These are phyloP conservation scores for Pedetes capensis DNA, from an alignment of 2,113 vertebrate genomes.

Conservation along the genomic window DNA sequence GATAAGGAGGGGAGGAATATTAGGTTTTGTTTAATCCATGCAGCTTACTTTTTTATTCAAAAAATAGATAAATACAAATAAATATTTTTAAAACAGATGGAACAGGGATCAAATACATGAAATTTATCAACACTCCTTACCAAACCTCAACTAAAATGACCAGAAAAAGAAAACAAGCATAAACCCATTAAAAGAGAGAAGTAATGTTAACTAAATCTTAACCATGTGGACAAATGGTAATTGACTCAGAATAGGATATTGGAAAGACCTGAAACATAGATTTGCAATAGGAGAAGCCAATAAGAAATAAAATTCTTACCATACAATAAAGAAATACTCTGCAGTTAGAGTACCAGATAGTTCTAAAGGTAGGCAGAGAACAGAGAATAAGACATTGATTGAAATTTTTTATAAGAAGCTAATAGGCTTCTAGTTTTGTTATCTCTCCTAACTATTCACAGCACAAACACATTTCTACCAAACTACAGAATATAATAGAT, in stretches of 20 bases:
- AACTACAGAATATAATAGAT: background rate
- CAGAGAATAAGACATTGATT: background rate
- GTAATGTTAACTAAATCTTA: background rate
- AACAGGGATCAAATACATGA: background rate
- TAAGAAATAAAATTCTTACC: background rate
- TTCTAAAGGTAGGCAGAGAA: background rate
- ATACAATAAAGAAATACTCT: constrained; percentile 7
- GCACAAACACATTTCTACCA: background rate
- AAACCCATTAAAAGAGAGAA: background rate
- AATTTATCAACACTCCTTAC: background rate
- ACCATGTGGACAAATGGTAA: background rate
- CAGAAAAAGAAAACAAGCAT: background rate
- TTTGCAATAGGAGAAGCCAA: background rate
- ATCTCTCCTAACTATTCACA: background rate
- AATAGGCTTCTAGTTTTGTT: background rate
- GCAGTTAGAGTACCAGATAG: background rate
- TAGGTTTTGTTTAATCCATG: background rate
- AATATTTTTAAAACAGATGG: background rate
- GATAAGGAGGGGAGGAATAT: background rate
- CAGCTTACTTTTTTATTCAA: background rate
- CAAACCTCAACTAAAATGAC: background rate
- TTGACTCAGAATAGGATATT: background rate
- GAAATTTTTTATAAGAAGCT: background rate
- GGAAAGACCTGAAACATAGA: background rate
- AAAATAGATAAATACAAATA: constrained; percentile 10